phyloP scores from a whole-genome alignment of 2,797 vertebrate species.

The Nannoperca obscura region DNA sequence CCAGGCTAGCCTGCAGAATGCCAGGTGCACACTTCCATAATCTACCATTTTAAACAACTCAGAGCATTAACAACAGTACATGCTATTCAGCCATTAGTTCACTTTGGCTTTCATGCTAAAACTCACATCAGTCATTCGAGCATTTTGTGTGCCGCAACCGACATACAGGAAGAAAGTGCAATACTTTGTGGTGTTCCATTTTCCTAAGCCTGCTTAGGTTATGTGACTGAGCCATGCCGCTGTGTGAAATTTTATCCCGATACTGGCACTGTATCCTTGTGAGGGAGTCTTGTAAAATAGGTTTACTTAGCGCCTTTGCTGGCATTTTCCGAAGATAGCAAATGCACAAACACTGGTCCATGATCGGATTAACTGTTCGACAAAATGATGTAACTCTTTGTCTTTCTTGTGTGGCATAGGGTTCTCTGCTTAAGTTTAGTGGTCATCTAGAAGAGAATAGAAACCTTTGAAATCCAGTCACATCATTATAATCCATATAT shows the following conservation, averaged over 20 bases:
- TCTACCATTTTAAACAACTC: constrained; percentile 83
- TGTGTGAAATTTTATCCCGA: constrained; percentile 89
- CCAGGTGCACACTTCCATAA: constrained; percentile 85
- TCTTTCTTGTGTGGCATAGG: constrained; percentile 87
- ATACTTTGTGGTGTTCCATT: constrained; percentile 83
- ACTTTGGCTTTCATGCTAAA: constrained; percentile 71
- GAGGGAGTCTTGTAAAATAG: constrained; percentile 90
- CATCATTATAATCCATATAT: constrained; percentile 77
- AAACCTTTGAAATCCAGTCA: constrained; percentile 62
- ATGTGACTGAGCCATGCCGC: constrained; percentile 86
- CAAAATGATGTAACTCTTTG: constrained; percentile 91
- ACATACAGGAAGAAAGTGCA: constrained; percentile 79
- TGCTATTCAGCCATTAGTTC: constrained; percentile 81
- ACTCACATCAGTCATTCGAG: constrained; percentile 72
- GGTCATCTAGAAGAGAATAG: constrained; percentile 78
- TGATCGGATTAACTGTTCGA: constrained; percentile 89
- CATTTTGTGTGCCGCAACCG: constrained; percentile 68
- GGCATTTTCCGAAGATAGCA: constrained; percentile 89
- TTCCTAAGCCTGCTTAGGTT: constrained; percentile 87
- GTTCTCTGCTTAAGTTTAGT: constrained; percentile 83
- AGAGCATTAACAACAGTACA: constrained; percentile 79
- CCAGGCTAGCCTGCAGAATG: constrained; percentile 82
- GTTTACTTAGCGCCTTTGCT: constrained; percentile 89
- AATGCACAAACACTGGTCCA: constrained; percentile 86
- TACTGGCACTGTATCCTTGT: constrained; percentile 87